A percentile compares a stretch with the other conserved stretches of the same genome.
These are phyloP conservation scores for Apis florea DNA, from an alignment of 1,140 invertebrate genomes.

Conservation along the genomic window DNA sequence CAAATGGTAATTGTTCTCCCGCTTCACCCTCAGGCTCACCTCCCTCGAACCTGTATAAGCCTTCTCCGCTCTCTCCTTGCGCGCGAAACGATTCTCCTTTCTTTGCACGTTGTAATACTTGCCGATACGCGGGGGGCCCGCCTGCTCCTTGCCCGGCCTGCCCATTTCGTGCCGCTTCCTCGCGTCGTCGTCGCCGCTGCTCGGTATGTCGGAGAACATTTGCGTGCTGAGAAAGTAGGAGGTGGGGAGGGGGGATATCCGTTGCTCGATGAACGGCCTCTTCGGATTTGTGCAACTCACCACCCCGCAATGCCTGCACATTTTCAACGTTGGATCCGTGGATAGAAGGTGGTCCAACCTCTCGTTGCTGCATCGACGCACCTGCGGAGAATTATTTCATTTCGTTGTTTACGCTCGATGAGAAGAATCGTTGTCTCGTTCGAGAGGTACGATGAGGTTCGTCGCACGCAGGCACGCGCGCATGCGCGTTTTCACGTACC, in stretches of 20 bases:
- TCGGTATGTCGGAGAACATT: neutral
- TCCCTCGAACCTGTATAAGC: neutral
- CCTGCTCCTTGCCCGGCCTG: neutral
- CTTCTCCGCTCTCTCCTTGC: neutral
- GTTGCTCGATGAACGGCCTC: neutral
- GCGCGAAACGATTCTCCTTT: neutral
- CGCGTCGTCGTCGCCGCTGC: neutral
- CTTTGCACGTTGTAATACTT: neutral
- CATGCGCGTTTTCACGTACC: neutral
- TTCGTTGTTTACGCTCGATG: no score
- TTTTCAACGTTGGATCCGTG: constrained; percentile 47
- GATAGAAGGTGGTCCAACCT: constrained; percentile 43
- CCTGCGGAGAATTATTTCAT: no score
- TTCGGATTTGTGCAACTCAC: constrained; percentile 35
- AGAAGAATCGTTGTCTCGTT: no score
- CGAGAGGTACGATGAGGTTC: no score
- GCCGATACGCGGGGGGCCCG: neutral
- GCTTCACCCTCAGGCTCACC: neutral
- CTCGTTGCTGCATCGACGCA: neutral
- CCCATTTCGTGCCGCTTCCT: no score
- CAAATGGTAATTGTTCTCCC: neutral
- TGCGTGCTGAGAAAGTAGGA: constrained; percentile 19
- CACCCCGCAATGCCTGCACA: constrained; percentile 60
- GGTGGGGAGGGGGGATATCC: neutral
- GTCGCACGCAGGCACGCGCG: no score